phyloP scores from a whole-genome alignment of 2,888 invertebrate genomes.

The Ellobium chinense region DNA sequence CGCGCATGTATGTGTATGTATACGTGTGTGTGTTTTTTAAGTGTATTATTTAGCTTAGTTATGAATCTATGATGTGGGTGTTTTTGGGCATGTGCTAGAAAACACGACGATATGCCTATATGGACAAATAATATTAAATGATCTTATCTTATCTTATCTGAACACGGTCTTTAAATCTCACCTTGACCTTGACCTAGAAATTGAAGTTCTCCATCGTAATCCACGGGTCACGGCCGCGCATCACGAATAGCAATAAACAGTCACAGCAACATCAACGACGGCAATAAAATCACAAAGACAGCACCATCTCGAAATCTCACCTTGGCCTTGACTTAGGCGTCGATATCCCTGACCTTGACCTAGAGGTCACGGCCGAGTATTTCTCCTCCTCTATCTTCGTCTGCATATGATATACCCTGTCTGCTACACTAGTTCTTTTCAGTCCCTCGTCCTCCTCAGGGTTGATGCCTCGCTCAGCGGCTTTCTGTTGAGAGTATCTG shows the following conservation, averaged over 20 bases:
- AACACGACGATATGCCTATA: too few species aligned
- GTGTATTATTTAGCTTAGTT: too few species aligned
- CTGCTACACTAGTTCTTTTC: conserved; percentile 62
- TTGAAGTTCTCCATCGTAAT: conserved; percentile 65
- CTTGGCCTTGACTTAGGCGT: conserved; percentile 62
- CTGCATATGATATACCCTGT: conserved; percentile 84
- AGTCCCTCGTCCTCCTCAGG: conserved; percentile 52
- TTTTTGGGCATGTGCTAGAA: too few species aligned
- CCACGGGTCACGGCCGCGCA: conserved; percentile 62
- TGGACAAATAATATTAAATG: too few species aligned
- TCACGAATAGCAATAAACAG: too few species aligned
- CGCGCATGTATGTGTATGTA: too few species aligned
- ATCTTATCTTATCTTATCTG: too few species aligned
- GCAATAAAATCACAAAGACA: not conserved
- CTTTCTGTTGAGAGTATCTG: conserved; percentile 33
- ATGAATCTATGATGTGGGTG: too few species aligned
- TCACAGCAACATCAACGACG: not conserved
- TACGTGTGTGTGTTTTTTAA: too few species aligned
- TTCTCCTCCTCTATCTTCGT: conserved; percentile 85
- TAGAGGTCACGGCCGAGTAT: conserved; percentile 62
- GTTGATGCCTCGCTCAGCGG: conserved; percentile 27
- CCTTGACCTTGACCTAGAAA: conserved; percentile 59
- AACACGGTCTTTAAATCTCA: not conserved
- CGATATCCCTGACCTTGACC: conserved; percentile 64
- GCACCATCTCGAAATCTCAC: not conserved